Conservation (phyloP, 1,140 invertebrate species). For the Drosophila micromelanica region DNA sequence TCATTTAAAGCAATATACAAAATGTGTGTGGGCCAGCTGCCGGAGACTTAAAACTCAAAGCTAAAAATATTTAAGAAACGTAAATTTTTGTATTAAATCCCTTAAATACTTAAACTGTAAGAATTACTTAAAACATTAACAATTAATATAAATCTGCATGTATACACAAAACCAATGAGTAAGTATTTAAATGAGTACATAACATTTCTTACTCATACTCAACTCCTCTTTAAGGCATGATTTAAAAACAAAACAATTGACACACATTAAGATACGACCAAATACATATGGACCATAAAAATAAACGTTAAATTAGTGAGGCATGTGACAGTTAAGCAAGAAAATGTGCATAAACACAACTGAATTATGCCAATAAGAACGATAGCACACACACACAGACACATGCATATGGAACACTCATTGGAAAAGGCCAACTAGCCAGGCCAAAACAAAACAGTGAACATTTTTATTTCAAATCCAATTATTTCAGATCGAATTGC, state of each 20-base stretch:
- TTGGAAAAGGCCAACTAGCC: conserved; percentile 24
- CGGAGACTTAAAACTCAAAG: no score
- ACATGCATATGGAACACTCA: background rate
- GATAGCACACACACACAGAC: conserved; percentile 12
- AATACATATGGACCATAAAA: conserved; percentile 56
- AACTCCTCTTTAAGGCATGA: no score
- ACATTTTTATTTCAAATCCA: conserved; percentile 83
- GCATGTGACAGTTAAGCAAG: conserved; percentile 58
- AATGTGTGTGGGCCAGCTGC: no score
- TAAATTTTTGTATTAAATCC: no score
- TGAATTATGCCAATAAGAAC: conserved; percentile 62
- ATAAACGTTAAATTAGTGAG: conserved; percentile 74
- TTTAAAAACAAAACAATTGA: conserved; percentile 8
- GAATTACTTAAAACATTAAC: no score
- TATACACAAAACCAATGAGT: no score
- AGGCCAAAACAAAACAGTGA: conserved; percentile 49
- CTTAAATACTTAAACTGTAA: no score
- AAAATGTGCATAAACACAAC: conserved; percentile 50
- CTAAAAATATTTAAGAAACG: no score
- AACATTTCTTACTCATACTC: no score
- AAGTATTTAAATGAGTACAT: no score
- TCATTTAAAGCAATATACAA: no score
- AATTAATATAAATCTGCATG: no score
- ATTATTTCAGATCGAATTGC: conserved; percentile 81
- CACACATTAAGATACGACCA: conserved; percentile 46